Evolutionary conservation across 2,113 vertebrate species (phyloP).

Genomic region (Oxyura jamaicensis): DNA sequence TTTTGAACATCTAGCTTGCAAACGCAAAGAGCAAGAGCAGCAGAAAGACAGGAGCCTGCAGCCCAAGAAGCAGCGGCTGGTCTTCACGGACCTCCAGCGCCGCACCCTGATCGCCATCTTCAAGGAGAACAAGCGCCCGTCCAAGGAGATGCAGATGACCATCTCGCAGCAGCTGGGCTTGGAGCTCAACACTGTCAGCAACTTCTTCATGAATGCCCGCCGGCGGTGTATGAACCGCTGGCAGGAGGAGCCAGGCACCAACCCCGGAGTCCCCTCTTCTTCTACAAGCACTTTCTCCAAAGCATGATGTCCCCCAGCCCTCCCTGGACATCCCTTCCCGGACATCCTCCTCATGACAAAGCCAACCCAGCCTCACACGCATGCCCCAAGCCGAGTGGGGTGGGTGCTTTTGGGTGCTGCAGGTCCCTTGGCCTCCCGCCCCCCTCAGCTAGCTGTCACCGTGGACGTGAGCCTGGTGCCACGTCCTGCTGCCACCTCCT

Average conservation of each 20-base stretch:
- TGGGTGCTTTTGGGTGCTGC: constrained; percentile 35
- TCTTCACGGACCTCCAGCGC: constrained; percentile 98
- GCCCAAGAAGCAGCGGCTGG: constrained; percentile 96
- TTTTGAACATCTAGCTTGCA: constrained; percentile 85
- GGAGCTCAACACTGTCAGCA: constrained; percentile 98
- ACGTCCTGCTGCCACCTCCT: neutral
- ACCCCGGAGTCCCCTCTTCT: constrained; percentile 86
- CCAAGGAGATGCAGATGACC: constrained; percentile 98
- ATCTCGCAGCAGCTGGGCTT: constrained; percentile 98
- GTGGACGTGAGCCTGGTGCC: fast-evolving
- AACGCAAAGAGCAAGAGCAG: constrained; percentile 97
- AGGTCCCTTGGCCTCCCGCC: neutral
- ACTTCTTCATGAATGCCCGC: constrained; percentile 99
- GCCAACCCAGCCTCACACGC: constrained; percentile 8
- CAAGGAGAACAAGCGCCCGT: constrained; percentile 98
- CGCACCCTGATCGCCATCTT: constrained; percentile 98
- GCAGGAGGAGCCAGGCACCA: constrained; percentile 90
- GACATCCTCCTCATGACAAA: constrained; percentile 34
- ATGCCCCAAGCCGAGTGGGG: neutral
- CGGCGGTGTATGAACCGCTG: constrained; percentile 96
- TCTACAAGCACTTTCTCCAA: constrained; percentile 95
- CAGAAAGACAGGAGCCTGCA: constrained; percentile 93
- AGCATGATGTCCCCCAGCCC: constrained; percentile 81
- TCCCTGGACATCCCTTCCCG: neutral
- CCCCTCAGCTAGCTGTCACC: neutral